Evolutionary conservation across 2,888 invertebrate genomes (phyloP).

Genomic region (Bursaphelenchus okinawaensis): DNA sequence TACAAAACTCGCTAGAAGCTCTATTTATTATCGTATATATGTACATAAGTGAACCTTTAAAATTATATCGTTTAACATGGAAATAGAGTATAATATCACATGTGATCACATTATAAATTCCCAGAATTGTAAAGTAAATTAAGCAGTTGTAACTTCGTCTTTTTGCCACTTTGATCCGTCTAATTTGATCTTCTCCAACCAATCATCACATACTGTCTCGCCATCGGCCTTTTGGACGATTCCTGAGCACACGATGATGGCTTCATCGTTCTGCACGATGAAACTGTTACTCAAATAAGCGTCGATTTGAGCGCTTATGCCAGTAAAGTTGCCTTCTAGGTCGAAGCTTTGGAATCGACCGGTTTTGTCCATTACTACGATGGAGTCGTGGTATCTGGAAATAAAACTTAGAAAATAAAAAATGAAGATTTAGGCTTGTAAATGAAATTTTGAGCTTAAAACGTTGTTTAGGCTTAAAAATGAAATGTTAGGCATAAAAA

Average conservation of each 20-base stretch:
- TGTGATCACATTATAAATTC: too few relatives aligned
- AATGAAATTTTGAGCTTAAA: background rate
- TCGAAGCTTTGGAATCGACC: slow-evolving; percentile 45
- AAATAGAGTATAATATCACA: background rate
- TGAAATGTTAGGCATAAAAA: too few relatives aligned
- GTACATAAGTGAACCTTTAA: too few relatives aligned
- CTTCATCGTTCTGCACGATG: slow-evolving; percentile 35
- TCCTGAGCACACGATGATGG: slow-evolving; percentile 46
- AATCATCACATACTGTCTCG: slow-evolving; percentile 50
- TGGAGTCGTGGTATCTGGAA: slow-evolving; percentile 32
- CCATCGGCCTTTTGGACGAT: slow-evolving; percentile 38
- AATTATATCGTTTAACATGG: background rate
- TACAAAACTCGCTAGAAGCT: too few relatives aligned
- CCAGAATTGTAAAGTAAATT: too few relatives aligned
- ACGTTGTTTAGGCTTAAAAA: too few relatives aligned
- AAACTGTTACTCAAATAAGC: slow-evolving; percentile 51
- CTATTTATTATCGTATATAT: too few relatives aligned
- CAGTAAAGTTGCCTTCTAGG: slow-evolving; percentile 26
- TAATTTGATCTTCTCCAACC: slow-evolving; percentile 47
- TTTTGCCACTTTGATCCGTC: slow-evolving; percentile 46
- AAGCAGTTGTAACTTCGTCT: too few relatives aligned
- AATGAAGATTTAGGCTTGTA: too few relatives aligned
- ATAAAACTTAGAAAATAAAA: background rate
- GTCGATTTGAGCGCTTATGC: slow-evolving; percentile 41
- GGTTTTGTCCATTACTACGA: slow-evolving; percentile 47